Conservation (phyloP, 1,140 invertebrate species). For the Stenopsyche tienmushanensis region DNA sequence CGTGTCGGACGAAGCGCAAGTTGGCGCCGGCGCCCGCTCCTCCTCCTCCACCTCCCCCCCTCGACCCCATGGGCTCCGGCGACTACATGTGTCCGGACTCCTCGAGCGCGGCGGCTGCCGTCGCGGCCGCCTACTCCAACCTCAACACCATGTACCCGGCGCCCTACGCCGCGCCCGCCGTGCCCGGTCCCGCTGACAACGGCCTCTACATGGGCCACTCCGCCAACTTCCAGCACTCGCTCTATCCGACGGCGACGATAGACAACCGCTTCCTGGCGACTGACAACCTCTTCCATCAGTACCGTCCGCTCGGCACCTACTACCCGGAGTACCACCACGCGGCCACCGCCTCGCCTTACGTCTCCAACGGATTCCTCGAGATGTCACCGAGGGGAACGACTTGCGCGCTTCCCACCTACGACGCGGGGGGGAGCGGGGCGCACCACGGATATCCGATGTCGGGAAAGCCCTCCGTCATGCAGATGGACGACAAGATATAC, state of each 20-base stretch:
- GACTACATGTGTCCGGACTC: constrained; percentile 58
- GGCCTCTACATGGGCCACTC: constrained; percentile 71
- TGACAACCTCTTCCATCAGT: constrained; percentile 85
- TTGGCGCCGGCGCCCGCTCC: constrained; percentile 58
- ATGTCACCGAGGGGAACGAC: constrained; percentile 57
- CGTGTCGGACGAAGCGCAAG: constrained; percentile 88
- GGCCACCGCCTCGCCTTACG: constrained; percentile 60
- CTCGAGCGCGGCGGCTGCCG: constrained; percentile 66
- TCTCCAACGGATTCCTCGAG: constrained; percentile 79
- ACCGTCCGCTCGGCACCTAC: constrained; percentile 72
- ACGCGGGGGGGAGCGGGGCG: constrained; percentile 54
- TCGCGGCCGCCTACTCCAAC: constrained; percentile 77
- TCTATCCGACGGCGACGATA: constrained; percentile 70
- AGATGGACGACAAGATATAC: constrained; percentile 64
- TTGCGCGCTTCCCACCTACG: constrained; percentile 54
- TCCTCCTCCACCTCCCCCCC: constrained; percentile 47
- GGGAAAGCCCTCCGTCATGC: constrained; percentile 48
- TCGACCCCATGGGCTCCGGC: constrained; percentile 49
- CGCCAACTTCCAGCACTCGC: constrained; percentile 68
- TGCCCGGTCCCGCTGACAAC: constrained; percentile 62
- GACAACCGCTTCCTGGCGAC: constrained; percentile 76
- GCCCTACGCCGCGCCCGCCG: constrained; percentile 57
- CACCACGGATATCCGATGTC: constrained; percentile 57
- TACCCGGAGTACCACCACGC: constrained; percentile 78
- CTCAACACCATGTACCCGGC: constrained; percentile 79